Conservation (phyloP, 2,888 invertebrate species). For the Orchesellides sinensis region DNA sequence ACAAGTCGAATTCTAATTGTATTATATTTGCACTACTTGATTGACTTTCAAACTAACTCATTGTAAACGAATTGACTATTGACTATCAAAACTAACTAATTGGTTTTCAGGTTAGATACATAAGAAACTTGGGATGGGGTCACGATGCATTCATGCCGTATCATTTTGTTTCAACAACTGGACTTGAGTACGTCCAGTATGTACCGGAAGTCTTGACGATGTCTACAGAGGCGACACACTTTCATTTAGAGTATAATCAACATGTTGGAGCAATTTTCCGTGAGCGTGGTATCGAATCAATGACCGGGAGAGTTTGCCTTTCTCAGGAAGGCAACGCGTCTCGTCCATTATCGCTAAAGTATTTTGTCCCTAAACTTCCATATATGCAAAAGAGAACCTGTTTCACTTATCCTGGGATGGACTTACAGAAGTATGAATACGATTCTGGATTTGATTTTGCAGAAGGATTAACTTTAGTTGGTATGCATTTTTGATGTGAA, state of each 20-base stretch:
- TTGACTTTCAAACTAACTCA: not conserved
- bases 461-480: conserved; percentile 26
- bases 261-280: conserved; percentile 59
- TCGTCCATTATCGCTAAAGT: conserved; percentile 48
- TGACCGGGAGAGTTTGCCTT: conserved; percentile 39
- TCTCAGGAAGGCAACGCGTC: conserved; percentile 24
- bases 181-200: conserved; percentile 61
- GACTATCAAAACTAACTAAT: not conserved
- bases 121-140: conserved; percentile 42
- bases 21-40: not conserved
- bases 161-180: conserved; percentile 53
- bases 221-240: conserved; percentile 38
- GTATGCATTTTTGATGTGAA: not conserved
- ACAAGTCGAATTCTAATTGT: no score
- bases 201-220: conserved; percentile 39
- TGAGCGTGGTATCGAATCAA: conserved; percentile 37
- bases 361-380: conserved; percentile 50
- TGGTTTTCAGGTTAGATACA: conserved; percentile 49
- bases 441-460: conserved; percentile 42
- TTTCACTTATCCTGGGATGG: conserved; percentile 26
- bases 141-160: conserved; percentile 52
- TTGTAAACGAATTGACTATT: conserved; percentile 3
- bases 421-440: conserved; percentile 19
- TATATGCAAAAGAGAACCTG: conserved; percentile 42
- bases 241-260: conserved; percentile 42